A percentile compares a stretch with the other conserved stretches of the same genome.
phyloP scores from a whole-genome alignment of 2,797 vertebrate genomes.

The Melanotaenia trifasciata region DNA sequence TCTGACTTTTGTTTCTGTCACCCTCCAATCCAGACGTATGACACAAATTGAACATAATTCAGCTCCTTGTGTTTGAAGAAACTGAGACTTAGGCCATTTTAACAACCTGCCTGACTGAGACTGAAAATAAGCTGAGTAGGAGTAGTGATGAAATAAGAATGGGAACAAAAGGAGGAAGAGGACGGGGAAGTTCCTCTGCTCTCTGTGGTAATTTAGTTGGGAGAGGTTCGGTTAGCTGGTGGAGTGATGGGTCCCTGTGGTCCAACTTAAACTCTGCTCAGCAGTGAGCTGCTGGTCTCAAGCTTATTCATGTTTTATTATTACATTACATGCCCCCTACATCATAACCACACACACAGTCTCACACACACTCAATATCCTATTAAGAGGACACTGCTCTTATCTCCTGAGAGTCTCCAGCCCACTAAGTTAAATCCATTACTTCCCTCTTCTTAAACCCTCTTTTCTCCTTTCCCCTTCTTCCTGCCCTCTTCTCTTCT shows the following conservation, averaged over 20 bases:
- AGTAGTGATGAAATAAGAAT: slow-evolving; percentile 40
- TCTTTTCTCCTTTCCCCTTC: slow-evolving; percentile 38
- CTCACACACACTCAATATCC: slow-evolving; percentile 66
- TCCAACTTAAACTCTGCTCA: slow-evolving; percentile 70
- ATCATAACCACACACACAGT: slow-evolving; percentile 57
- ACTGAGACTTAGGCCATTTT: slow-evolving; percentile 15
- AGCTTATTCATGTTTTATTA: slow-evolving; percentile 76
- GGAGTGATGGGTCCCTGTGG: slow-evolving; percentile 72
- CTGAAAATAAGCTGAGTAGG: slow-evolving; percentile 34
- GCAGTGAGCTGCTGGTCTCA: slow-evolving; percentile 64
- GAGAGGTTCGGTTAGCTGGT: slow-evolving; percentile 68
- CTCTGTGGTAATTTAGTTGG: slow-evolving; percentile 65
- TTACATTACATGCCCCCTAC: slow-evolving; percentile 74
- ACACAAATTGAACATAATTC: slow-evolving; percentile 14
- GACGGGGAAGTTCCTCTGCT: slow-evolving; percentile 49
- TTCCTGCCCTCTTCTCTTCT: slow-evolving; percentile 12
- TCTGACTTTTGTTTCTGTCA: not conserved
- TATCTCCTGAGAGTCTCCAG: slow-evolving; percentile 70
- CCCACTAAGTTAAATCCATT: slow-evolving; percentile 73
- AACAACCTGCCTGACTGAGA: slow-evolving; percentile 38
- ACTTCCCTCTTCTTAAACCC: slow-evolving; percentile 66
- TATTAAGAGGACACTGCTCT: slow-evolving; percentile 72
- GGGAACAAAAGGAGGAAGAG: slow-evolving; percentile 49
- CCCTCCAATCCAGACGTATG: not conserved
- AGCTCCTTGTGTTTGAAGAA: slow-evolving; percentile 7